phyloP scores from a whole-genome alignment of 2,888 invertebrate species.

The Trachelus stipa region DNA sequence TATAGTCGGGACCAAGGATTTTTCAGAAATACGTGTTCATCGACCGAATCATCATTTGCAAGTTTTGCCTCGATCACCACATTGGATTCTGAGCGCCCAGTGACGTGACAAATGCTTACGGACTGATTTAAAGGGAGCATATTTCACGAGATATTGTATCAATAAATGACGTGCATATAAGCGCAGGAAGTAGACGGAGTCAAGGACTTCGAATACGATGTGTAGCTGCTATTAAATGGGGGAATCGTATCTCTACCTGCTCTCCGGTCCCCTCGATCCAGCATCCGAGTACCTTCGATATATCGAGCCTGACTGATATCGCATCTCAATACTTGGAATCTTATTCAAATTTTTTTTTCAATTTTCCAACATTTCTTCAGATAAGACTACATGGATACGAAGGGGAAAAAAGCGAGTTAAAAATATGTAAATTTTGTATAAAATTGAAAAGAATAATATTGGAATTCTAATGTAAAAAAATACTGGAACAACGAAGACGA shows the following conservation, averaged over 20 bases:
- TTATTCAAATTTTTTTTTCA: too few relatives aligned
- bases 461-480: not conserved
- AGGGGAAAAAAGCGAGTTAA: too few relatives aligned
- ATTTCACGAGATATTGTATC: slow-evolving; percentile 36
- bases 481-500: not conserved
- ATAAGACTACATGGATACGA: too few relatives aligned
- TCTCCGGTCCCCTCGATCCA: not conserved
- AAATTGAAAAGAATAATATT: not conserved
- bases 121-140: slow-evolving; percentile 35
- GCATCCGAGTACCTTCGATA: not conserved
- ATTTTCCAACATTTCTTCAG: too few relatives aligned
- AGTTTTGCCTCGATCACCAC: not conserved
- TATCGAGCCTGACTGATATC: not conserved
- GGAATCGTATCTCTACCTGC: not conserved
- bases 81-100: not conserved
- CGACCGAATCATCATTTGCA: too few relatives aligned
- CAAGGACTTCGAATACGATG: not conserved
- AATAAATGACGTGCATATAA: slow-evolving; percentile 35
- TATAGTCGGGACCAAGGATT: too few relatives aligned
- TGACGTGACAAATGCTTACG: slow-evolving; percentile 33
- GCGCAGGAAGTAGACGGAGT: slow-evolving; percentile 14
- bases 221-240: not conserved
- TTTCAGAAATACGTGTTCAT: too few relatives aligned
- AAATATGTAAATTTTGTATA: not conserved
- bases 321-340: too few relatives aligned